Percentiles rank a stretch among this genome's conserved stretches.
phyloP scores from a whole-genome alignment of 2,113 vertebrate species.

The Apteryx mantelli region DNA sequence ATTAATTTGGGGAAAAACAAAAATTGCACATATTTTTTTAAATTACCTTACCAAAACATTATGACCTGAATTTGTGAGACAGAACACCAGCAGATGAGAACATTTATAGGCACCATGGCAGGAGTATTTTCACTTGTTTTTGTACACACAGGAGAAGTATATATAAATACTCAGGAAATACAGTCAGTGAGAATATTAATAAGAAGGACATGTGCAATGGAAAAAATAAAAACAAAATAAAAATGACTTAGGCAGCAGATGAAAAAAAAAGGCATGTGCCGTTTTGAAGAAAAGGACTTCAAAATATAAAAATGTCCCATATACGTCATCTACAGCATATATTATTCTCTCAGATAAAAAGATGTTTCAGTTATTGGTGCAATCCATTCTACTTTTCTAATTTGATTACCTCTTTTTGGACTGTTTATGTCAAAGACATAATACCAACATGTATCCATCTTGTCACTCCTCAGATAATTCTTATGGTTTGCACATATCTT shows the following conservation, averaged over 20 bases:
- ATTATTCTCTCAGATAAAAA: background rate
- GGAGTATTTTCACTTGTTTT: background rate
- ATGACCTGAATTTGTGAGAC: background rate
- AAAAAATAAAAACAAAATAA: background rate
- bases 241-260: background rate
- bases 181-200: background rate
- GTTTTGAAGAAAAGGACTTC: background rate
- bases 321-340: background rate
- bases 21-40: background rate
- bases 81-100: background rate
- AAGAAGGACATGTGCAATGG: background rate
- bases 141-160: background rate
- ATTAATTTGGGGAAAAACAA: background rate
- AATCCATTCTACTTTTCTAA: background rate
- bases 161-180: background rate
- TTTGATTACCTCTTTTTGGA: background rate
- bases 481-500: background rate
- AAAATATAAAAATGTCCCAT: background rate
- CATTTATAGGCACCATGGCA: background rate
- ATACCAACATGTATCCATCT: background rate
- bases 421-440: background rate
- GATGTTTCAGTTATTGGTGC: background rate
- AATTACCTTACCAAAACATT: background rate
- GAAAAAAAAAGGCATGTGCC: background rate
- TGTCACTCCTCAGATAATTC: background rate